Base-by-base conservation (phyloP, 2,797 vertebrate genomes). In the Karalla daura region DNA sequence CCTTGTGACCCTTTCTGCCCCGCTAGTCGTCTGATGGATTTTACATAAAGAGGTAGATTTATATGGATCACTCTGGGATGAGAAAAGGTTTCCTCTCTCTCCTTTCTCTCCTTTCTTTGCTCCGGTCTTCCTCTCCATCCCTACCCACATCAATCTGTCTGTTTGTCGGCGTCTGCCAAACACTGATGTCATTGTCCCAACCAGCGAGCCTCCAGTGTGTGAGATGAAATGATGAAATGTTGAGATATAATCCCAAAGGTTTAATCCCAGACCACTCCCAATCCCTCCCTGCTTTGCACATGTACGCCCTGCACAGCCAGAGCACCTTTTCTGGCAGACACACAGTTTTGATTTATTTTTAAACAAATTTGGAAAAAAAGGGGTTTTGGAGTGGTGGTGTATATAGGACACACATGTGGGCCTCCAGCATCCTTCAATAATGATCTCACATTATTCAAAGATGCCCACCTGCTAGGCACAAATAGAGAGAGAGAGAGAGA, bases 171-270 rank as follows among this genome's bases (percentile, higher is more conserved):
- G 51, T 71, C 54, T 86, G 84, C 86, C 88, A 92, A 81, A 75
- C 35, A 55, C 68, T 92, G 87, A 91, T 91, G 89, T 91, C 88
- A 91, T 79, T 91, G 89, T 88, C 82, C 81, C n/a, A n/a, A 81
- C 65, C 76, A 80, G 70, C 58, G 77, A 53, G 66, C 63, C 37
- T 78, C 63, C 70, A 77, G 54, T 58, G 65, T 74, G 63, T 54
- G 71, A 80, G 81, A 90, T 91, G 86, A 89, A 90, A 89, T 84
- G 81, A 85, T 88, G 83, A 88, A n/a, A 87, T 63, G 83, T 68
- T 78, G 80, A 88, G 46, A 75, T 85, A 81, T 91, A 92, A 92
- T 92, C 91, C 91, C 73, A 47, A n/a, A 13, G 25, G 55, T 87
- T 87, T 91, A 91, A 92, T 92, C 89, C 7, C 86, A 18, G 55